phyloP scores from a whole-genome alignment of 2,113 vertebrate species.

The Rostratula benghalensis region DNA sequence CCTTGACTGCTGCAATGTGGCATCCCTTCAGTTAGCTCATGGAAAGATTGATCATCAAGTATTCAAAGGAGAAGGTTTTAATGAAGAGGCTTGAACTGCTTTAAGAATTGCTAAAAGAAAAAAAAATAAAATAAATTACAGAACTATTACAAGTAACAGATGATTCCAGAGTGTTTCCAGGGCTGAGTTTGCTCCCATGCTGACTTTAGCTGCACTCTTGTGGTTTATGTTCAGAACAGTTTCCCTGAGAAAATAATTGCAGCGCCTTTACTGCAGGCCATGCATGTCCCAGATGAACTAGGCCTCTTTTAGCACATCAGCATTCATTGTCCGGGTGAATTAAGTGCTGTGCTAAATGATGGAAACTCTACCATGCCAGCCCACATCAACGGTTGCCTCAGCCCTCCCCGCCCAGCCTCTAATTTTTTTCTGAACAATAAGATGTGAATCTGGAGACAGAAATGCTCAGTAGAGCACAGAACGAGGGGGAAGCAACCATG shows the following conservation, averaged over 20 bases:
- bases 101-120: constrained; percentile 20
- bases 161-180: constrained; percentile 44
- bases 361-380: background rate
- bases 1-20: background rate
- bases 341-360: constrained; percentile 65
- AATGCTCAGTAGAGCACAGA: background rate
- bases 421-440: constrained; percentile 31
- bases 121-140: background rate
- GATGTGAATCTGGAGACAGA: constrained; percentile 17
- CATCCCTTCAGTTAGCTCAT: constrained; percentile 4
- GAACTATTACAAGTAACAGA: constrained; percentile 61
- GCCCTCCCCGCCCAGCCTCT: background rate
- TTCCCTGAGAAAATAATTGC: constrained; percentile 72
- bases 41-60: constrained; percentile 13
- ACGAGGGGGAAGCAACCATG: background rate
- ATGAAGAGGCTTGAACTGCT: constrained; percentile 49
- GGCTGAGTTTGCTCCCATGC: constrained; percentile 52
- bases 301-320: constrained; percentile 58
- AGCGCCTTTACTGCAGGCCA: constrained; percentile 54
- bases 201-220: constrained; percentile 60
- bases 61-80: constrained; percentile 49
- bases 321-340: constrained; percentile 69
- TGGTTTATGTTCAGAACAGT: constrained; percentile 68
- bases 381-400: constrained; percentile 30
- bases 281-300: constrained; percentile 70